These are phyloP conservation scores for Muschampia plurimacula DNA, from an alignment of 2,888 invertebrate genomes.

Conservation along the genomic window DNA sequence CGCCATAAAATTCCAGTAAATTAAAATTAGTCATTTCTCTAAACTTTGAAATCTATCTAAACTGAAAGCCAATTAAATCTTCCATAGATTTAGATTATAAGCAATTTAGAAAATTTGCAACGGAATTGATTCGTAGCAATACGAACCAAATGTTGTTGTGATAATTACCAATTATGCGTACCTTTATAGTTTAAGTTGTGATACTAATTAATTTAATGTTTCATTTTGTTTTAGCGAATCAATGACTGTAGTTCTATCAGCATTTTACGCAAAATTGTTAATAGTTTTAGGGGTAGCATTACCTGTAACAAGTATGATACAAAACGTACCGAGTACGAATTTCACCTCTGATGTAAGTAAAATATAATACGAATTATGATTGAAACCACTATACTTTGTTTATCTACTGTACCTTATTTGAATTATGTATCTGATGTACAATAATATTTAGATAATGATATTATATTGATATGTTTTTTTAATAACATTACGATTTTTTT, in stretches of 20 bases:
- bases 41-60: neutral
- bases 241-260: conserved; percentile 86
- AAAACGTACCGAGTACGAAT: conserved; percentile 80
- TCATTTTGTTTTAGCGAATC: conserved; percentile 83
- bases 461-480: no score
- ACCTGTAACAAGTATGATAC: conserved; percentile 87
- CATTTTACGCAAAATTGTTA: conserved; percentile 88
- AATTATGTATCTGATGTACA: no score
- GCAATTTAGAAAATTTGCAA: conserved; percentile 13
- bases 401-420: neutral
- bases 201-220: conserved; percentile 56
- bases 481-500: neutral
- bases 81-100: neutral
- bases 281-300: conserved; percentile 88
- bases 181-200: conserved; percentile 44
- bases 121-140: neutral
- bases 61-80: neutral
- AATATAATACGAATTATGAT: neutral
- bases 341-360: conserved; percentile 74
- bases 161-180: neutral
- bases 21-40: conserved; percentile 3
- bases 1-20: neutral
- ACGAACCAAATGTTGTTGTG: neutral
- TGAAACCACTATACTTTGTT: neutral
- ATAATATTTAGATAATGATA: no score